A percentile compares a stretch with the other conserved stretches of the same genome.
Evolutionary conservation across 2,888 invertebrate genomes (phyloP).

Genomic region (Pyrocoelia pectoralis): DNA sequence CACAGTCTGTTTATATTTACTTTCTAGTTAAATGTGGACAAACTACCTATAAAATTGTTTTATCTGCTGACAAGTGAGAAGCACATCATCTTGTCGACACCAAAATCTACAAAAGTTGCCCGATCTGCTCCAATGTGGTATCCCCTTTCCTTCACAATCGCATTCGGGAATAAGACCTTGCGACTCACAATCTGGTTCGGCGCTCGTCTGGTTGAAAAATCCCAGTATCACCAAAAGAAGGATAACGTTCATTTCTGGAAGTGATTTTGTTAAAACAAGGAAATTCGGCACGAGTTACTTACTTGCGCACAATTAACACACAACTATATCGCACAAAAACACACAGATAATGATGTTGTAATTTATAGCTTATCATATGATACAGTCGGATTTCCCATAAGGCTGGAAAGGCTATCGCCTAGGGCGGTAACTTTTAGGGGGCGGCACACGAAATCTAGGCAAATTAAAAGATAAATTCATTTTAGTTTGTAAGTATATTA

Average conservation of each 20-base stretch:
- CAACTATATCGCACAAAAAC: too few relatives aligned
- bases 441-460: too few relatives aligned
- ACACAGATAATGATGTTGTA: too few relatives aligned
- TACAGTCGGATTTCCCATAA: too few relatives aligned
- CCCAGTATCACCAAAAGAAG: neutral
- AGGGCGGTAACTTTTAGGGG: too few relatives aligned
- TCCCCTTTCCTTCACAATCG: neutral
- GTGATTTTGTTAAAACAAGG: neutral
- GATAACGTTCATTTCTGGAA: neutral
- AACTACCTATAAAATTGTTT: neutral
- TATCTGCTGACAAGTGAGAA: conserved; percentile 3
- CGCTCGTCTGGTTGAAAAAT: neutral
- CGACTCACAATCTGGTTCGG: neutral
- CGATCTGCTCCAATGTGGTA: conserved; percentile 5
- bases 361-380: too few relatives aligned
- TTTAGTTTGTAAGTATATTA: too few relatives aligned
- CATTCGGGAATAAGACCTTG: neutral
- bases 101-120: conserved; percentile 6
- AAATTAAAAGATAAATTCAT: too few relatives aligned
- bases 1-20: too few relatives aligned
- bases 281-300: neutral
- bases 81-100: conserved; percentile 2
- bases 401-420: too few relatives aligned
- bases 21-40: too few relatives aligned
- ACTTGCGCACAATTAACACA: neutral